Conservation (phyloP, 2,113 vertebrate genomes). For the Oreochromis niloticus region DNA sequence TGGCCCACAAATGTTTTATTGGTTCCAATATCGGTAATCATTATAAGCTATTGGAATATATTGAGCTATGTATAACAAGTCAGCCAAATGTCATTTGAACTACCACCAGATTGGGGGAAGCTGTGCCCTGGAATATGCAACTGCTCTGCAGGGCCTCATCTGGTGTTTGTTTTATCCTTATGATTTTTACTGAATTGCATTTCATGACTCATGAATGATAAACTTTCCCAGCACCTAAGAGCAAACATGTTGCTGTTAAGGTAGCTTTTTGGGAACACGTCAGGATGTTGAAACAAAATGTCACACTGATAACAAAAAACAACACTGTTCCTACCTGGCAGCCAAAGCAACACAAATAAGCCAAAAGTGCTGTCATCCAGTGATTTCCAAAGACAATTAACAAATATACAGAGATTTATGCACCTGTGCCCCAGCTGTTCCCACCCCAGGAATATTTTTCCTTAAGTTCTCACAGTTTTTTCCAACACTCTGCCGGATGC, state of each 20-base stretch:
- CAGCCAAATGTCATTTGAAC: conserved; percentile 53
- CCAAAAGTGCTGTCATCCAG: neutral
- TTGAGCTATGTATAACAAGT: conserved; percentile 50
- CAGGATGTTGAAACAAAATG: neutral
- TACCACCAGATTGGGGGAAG: conserved; percentile 10
- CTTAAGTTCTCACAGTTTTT: conserved; percentile 29
- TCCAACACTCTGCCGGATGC: conserved; percentile 42
- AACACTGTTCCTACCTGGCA: neutral
- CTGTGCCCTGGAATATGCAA: conserved; percentile 1
- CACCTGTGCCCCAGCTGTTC: conserved; percentile 14
- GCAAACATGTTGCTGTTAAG: neutral
- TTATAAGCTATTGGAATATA: conserved; percentile 64
- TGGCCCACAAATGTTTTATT: conserved; percentile 66
- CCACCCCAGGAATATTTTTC: conserved; percentile 36
- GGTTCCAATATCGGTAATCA: conserved; percentile 63
- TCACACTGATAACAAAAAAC: neutral
- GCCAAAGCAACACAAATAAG: neutral
- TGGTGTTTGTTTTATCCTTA: conserved; percentile 27
- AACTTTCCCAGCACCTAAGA: neutral
- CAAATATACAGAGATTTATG: conserved; percentile 37
- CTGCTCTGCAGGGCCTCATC: conserved; percentile 37
- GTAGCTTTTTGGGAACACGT: neutral
- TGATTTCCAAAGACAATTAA: conserved; percentile 43
- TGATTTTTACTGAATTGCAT: neutral
- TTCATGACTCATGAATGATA: neutral